Evolutionary conservation across 2,888 invertebrate genomes (phyloP).

Genomic region (Germaria angustata): DNA sequence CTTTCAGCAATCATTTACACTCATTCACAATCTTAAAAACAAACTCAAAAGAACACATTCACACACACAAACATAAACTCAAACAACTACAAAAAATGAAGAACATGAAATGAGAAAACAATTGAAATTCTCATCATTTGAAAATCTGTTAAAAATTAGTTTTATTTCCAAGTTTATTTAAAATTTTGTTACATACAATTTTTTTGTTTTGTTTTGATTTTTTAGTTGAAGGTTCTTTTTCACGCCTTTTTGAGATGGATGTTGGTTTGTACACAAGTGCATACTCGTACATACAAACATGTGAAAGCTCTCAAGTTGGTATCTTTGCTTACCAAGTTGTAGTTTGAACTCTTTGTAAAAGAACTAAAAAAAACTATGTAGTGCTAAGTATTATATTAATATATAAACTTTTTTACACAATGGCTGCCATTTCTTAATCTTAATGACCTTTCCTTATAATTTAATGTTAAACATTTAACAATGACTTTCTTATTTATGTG

Average conservation of each 20-base stretch:
- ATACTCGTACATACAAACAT: neutral
- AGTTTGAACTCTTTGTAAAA: too few relatives aligned
- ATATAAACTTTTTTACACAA: slow-evolving; percentile 55
- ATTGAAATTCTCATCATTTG: slow-evolving; percentile 51
- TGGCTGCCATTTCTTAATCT: slow-evolving; percentile 21
- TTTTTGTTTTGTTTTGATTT: neutral
- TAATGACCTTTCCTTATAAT: neutral
- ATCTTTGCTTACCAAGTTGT: too few relatives aligned
- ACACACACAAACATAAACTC: too few relatives aligned
- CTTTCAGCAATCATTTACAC: slow-evolving; percentile 29
- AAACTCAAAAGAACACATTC: neutral
- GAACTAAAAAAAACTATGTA: neutral
- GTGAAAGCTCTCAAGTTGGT: too few relatives aligned
- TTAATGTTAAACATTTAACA: slow-evolving; percentile 29
- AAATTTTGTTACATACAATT: neutral
- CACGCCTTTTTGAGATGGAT: neutral
- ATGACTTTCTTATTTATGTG: too few relatives aligned
- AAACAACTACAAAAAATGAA: neutral
- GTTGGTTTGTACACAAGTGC: neutral
- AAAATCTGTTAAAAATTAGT: slow-evolving; percentile 60
- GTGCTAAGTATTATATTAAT: neutral
- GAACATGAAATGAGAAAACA: slow-evolving; percentile 22
- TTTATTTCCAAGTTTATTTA: slow-evolving; percentile 47
- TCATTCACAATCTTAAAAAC: neutral
- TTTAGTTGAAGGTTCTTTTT: slow-evolving; percentile 23